Conservation (phyloP, 2,888 invertebrate species). For the Arrhopalites spinosus region DNA sequence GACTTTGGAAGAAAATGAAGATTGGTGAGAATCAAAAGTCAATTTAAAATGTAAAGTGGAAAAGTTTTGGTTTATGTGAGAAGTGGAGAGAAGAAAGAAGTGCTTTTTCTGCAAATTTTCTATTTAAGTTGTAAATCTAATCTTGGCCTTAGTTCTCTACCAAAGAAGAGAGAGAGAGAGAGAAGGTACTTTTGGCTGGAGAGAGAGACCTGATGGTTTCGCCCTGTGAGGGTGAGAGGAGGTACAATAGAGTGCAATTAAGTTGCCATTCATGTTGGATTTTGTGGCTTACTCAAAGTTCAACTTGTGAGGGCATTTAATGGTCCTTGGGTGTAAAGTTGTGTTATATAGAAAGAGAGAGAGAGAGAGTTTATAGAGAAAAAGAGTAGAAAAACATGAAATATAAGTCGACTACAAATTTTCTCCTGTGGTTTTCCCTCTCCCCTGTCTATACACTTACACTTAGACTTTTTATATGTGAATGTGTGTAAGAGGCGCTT, state of each 20-base stretch:
- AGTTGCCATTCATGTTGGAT: conserved; percentile 53
- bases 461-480: neutral
- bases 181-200: conserved; percentile 6
- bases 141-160: conserved; percentile 36
- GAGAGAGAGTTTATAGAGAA: no score
- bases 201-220: conserved; percentile 30
- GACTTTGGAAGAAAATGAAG: conserved; percentile 19
- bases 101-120: conserved; percentile 50
- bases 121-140: conserved; percentile 56
- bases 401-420: neutral
- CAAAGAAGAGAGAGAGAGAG: neutral
- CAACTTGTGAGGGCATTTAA: conserved; percentile 51
- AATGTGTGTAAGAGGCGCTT: neutral
- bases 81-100: conserved; percentile 40
- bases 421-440: conserved; percentile 3
- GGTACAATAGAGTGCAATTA: conserved; percentile 56
- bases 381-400: neutral
- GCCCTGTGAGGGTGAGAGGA: conserved; percentile 13
- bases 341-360: neutral
- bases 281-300: conserved; percentile 45
- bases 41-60: conserved; percentile 49
- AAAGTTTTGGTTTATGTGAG: conserved; percentile 39
- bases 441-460: neutral
- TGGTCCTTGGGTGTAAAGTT: conserved; percentile 25
- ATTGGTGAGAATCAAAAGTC: conserved; percentile 43